Evolutionary conservation across 2,888 invertebrate genomes (phyloP).

Genomic region (Xestia xanthographa): DNA sequence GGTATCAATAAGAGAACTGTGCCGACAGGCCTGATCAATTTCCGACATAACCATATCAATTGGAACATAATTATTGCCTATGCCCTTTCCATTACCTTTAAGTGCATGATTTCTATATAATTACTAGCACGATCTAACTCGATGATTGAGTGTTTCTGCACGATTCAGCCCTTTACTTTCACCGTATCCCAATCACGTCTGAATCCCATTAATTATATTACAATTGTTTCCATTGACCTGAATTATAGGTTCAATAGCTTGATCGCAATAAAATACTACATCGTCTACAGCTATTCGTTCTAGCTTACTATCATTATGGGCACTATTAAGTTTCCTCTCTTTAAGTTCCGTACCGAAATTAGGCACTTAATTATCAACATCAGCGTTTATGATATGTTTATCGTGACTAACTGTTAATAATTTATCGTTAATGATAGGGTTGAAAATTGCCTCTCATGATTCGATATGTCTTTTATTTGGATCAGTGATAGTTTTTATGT

Average conservation of each 20-base stretch:
- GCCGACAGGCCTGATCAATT: conserved; percentile 24
- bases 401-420: conserved; percentile 67
- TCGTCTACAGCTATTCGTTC: conserved; percentile 53
- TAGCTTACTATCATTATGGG: conserved; percentile 60
- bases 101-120: conserved; percentile 49
- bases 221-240: conserved; percentile 59
- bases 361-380: conserved; percentile 57
- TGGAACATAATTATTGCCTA: conserved; percentile 45
- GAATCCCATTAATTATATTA: conserved; percentile 53
- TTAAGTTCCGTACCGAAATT: conserved; percentile 59
- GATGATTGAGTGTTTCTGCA: conserved; percentile 59
- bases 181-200: conserved; percentile 51
- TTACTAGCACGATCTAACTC: conserved; percentile 60
- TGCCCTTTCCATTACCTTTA: conserved; percentile 54
- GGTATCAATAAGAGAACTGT: conserved; percentile 12
- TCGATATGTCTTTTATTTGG: conserved; percentile 47
- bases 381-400: conserved; percentile 60
- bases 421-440: conserved; percentile 60
- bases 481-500: conserved; percentile 39
- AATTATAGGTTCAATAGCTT: conserved; percentile 55
- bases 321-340: conserved; percentile 60
- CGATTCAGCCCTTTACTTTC: conserved; percentile 64
- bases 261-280: conserved; percentile 44
- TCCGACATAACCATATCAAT: conserved; percentile 44
- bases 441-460: conserved; percentile 32